Base-by-base conservation (phyloP, 1,140 invertebrate genomes). In the Calephelis nemesis region DNA sequence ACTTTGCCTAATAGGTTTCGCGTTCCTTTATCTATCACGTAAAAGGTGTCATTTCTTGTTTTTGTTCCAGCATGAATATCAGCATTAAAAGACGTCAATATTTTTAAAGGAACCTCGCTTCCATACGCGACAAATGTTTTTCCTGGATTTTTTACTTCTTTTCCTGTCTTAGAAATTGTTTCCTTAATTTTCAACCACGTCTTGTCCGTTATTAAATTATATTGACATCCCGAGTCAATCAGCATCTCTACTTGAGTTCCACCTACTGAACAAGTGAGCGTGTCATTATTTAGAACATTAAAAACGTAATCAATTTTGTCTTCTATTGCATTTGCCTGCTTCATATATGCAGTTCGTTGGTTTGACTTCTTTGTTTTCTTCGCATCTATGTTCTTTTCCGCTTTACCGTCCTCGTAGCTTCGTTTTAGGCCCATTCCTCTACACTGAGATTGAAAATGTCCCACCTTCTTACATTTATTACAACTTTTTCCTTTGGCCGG, bases 401-500 rank as follows among this genome's bases (percentile, higher is more conserved):
- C 15, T 19, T 19, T 19, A 19, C 15, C 15, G 15, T 19, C 15
- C 15, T 19, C 15, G 15, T 19, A 19, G 15, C 15, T 19, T 19
- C 15, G 15, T 19, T 19, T 19, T 19, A 19, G 15, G 15, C 15
- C 15, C 15, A 13, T 64, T 58, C 60, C 42, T 62, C 60, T 73
- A 50, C 76, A 75, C 6, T 67, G 58, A 40, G 71, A 58, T 11
- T 19, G 12, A 50, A 73, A 78, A 62, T 78, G 74, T 8, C 74
- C 74, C 15, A 71, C 47, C 50, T 62, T 63, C 10, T 71, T 71
- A 66, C 77, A 76, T 65, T 72, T 72, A 13, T 63, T 10, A 45
- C 71, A 76, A 70, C 47, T 67, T 69, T 76, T 78, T 45, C 58
- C 52, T 62, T n/a, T 69, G 2, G 76, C 74, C 7, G 73, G 68